Base-by-base conservation (phyloP, 2,888 invertebrate genomes). In the Emesis furor region DNA sequence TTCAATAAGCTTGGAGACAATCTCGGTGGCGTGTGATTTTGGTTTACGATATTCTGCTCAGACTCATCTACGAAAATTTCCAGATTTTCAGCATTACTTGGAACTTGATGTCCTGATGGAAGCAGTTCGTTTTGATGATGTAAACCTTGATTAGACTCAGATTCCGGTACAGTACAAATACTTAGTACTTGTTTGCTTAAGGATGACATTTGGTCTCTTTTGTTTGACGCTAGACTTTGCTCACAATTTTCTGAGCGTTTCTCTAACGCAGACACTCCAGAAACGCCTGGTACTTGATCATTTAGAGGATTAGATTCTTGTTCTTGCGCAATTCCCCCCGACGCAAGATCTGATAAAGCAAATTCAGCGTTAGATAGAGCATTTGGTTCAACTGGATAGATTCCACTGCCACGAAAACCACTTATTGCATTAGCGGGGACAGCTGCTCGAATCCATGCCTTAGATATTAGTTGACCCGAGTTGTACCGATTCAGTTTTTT, bases 361-460 rank as follows among this genome's bases (percentile, higher is more conserved):
- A 39, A 24, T 71, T 71, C 59, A 17, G 59, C 24, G 24, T 59
- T 24, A 51, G 76, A 65, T 14, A 76, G 14, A 86, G 85, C 83
- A 81, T 83, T 85, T 80, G 78, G 82, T 65, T 88, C 76, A 73
- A 85, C 78, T 82, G 88, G 88, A 35, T 84, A 89, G 51, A 89
- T 86, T 68, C 87, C 87, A 37, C 86, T 85, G 62, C 82, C 82
- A 39, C 84, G 79, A 81, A 88, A 88, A 68, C 88, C 88, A 85
- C 79, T 82, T 65, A 86, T 78, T 72, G 86, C 89, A 82, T 87
- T 89, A 8, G 86, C 83, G 62, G 87, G 79, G 24, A 30, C 30
- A 24, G 59, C 10, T 62, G 30, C 59, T 62, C 24, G 59, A 62
- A 62, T 62, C 24, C 62, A 30, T 30, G 62, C 30, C 62, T 30